Conservation (phyloP, 2,797 vertebrate species). For the Anas georgica region DNA sequence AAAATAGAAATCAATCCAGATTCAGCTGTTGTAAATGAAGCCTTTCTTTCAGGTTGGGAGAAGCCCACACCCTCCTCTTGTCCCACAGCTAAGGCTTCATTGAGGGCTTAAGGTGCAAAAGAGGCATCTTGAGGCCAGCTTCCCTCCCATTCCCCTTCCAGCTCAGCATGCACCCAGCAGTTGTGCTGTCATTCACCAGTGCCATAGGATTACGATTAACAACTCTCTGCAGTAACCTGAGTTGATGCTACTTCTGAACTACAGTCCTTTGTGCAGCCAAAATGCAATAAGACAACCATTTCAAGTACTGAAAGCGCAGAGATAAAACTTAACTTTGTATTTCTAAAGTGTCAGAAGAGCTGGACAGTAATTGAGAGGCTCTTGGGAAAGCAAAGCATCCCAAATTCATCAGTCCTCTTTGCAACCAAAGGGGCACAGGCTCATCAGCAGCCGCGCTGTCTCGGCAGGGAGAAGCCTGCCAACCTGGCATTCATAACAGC, state of each 20-base stretch:
- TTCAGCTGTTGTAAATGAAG: background rate
- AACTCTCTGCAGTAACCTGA: background rate
- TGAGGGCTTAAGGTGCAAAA: background rate
- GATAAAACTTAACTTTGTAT: background rate
- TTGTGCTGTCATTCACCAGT: background rate
- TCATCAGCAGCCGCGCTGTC: background rate
- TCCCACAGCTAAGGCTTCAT: background rate
- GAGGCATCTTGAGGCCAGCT: accelerated
- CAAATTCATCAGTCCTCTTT: background rate
- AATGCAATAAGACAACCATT: background rate
- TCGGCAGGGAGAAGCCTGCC: background rate
- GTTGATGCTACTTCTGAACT: background rate
- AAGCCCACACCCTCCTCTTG: background rate
- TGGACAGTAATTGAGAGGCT: background rate
- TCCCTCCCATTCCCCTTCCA: background rate
- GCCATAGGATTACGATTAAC: background rate
- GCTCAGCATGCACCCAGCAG: background rate
- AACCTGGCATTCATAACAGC: background rate
- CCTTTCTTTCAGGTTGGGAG: background rate
- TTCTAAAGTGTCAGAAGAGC: background rate
- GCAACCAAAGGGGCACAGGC: background rate
- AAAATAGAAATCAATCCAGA: background rate
- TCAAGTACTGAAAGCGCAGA: background rate
- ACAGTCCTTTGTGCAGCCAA: background rate
- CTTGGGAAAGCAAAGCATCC: background rate